These are phyloP conservation scores for Melopsittacus undulatus DNA, from an alignment of 2,797 vertebrate species.

Conservation along the genomic window DNA sequence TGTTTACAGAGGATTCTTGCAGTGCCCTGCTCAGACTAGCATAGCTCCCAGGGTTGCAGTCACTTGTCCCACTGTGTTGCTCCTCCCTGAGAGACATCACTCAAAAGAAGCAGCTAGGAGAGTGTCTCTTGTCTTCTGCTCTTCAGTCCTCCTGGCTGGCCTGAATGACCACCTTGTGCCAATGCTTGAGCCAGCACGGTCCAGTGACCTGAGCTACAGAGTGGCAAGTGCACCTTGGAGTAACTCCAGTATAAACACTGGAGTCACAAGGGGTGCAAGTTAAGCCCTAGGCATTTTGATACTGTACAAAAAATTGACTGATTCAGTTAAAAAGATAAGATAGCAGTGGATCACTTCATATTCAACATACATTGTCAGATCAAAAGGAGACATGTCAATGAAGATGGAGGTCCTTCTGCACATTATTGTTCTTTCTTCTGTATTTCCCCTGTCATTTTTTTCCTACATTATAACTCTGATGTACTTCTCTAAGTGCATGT, in stretches of 20 bases:
- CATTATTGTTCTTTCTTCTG: not conserved
- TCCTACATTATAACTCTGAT: not conserved
- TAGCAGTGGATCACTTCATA: not conserved
- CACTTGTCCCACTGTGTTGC: not conserved
- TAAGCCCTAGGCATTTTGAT: not conserved
- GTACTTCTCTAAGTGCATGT: not conserved
- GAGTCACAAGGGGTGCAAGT: not conserved
- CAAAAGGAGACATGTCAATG: not conserved
- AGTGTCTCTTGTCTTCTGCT: not conserved
- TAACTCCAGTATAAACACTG: not conserved
- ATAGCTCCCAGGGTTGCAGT: not conserved
- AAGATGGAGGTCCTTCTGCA: not conserved
- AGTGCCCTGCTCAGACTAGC: not conserved
- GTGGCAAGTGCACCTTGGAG: not conserved
- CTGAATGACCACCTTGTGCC: not conserved
- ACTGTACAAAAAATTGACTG: not conserved
- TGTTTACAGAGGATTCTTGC: not conserved
- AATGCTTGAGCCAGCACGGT: fast-evolving
- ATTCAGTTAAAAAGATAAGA: not conserved
- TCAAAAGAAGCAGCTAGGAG: not conserved
- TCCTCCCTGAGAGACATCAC: not conserved
- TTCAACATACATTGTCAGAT: not conserved
- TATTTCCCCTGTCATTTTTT: not conserved
- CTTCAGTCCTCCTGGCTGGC: not conserved
- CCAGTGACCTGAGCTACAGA: not conserved